Evolutionary conservation across 2,113 vertebrate genomes (phyloP), one percentile per base, ranked within the genome.

Genomic region (Ceuthmochares aereus): DNA sequence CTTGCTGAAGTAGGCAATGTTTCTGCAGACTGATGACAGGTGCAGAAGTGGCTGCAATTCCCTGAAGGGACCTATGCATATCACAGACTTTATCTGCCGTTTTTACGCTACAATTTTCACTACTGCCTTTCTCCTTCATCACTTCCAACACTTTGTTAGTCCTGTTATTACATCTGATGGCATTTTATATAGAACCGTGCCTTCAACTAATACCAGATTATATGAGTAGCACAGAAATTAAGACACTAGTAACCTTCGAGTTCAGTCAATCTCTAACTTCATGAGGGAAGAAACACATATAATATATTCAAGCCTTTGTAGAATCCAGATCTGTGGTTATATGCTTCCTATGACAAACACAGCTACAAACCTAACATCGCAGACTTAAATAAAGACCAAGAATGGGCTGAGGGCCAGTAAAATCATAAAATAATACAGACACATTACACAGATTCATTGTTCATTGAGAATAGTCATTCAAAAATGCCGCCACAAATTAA

Each of bases 1-100:
- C 36, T 34, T 58, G 47, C 4, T 56, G 47, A 76, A 84, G 40
- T 2, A 5, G 19, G 42, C 7, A 60, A n/a, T 22, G 7, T 12
- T 81, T 76, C 34, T 3, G 1, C 37, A 56, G 47, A 52, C 13
- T 27, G 59, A 34, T 3, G 4, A 40, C 0, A 2, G 16, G 12
- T 52, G 52, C 40, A 70, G 45, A 70, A 45, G 67, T 25, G 15
- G 47, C 30, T 45, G 36, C 69, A 66, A 19, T 25, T 87, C 58
- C 32, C 36, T 29, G 30, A 47, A 68, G 43, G 62, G 25, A 64
- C 27, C 43, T 23, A 3, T 12, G 26, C 23, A 37, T 9, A n/a
- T 27, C 36, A 52, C 10, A 62, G 47, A 45, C 26, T 80, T 84
- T 10, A 80, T 25, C 19, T 67, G 51, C 12, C 5, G 1, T 36